These are phyloP conservation scores for Sebastes schlegelii DNA, from an alignment of 2,113 vertebrate genomes.

Conservation along the genomic window DNA sequence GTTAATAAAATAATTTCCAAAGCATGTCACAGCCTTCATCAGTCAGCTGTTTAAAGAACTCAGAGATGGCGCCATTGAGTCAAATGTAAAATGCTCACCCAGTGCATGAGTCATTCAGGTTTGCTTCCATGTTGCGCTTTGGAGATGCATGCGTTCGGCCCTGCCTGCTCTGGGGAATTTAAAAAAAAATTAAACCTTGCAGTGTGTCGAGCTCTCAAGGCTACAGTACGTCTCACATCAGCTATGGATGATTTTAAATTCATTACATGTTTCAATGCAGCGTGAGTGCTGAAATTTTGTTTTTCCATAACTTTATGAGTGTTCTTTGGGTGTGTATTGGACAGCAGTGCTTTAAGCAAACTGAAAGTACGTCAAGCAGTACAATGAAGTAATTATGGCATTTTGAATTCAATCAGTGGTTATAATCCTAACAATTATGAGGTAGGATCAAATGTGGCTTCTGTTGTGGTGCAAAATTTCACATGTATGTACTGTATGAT, in stretches of 20 bases:
- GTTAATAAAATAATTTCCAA: not conserved
- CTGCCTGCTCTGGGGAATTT: not conserved
- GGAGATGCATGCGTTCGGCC: not conserved
- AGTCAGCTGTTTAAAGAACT: not conserved
- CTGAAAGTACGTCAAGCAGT: not conserved
- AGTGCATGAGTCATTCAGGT: not conserved
- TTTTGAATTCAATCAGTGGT: not conserved
- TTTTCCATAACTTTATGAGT: not conserved
- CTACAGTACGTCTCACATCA: not conserved
- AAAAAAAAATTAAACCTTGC: not conserved
- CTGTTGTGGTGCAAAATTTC: not conserved
- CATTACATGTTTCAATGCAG: constrained; percentile 25
- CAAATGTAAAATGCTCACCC: not conserved
- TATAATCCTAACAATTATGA: not conserved
- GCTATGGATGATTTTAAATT: constrained; percentile 21
- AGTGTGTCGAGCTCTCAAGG: not conserved
- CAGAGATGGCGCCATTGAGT: not conserved
- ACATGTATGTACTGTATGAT: not conserved
- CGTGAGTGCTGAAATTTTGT: not conserved
- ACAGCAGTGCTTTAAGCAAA: not conserved
- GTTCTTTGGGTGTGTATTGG: not conserved
- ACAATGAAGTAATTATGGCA: not conserved
- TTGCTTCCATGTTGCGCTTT: not conserved
- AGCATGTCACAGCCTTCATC: not conserved
- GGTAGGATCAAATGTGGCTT: not conserved